Base-by-base conservation (phyloP, 2,113 vertebrate genomes). In the Daubentonia madagascariensis region DNA sequence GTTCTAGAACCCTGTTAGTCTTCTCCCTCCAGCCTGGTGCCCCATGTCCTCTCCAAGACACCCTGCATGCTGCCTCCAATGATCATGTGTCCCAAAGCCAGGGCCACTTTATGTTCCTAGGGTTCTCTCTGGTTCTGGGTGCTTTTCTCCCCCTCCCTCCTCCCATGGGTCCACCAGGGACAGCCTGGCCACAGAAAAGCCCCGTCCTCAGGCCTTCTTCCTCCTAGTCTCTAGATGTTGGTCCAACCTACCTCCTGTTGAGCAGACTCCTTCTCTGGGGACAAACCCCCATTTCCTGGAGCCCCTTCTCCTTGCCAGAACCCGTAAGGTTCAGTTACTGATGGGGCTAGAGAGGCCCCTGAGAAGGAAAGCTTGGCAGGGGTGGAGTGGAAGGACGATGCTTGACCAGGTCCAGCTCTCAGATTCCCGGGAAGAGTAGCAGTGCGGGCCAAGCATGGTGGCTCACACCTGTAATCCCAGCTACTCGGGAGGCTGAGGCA, bases 1-100 rank as follows among this genome's bases (percentile, higher is more conserved):
- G 12, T 8, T 43, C 48, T 28, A 48, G 76, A 93, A 17, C 40
- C 25, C 14, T 23, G 28, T 35, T 17, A 1, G 45, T 35, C 57
- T 28, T 16, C 28, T 25, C 1, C 30, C 1, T 40, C 12, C 23
- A 17, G 0, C 7, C 13, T 23, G 8, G 40, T 23, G 3, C 20
- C 59, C 63, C 4, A 0, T 30, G 68, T 20, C 17, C 28, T 35
- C 43, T 70, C 30, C 32, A 10, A 1, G 52, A 70, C 13, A 20
- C 14, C 3, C 68, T 0, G 14, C 7, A 25, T 37, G 43, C 50
- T 59, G 18, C 61, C 73, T 59, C 22, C 22, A 23, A 17, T 30
- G 7, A n/a, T 22, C 20, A 17, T 40, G 59, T 57, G 43, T 54
- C 65, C 7, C 28, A 9, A 25, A 20, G 35, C 48, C 2, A 50